Base-by-base conservation (phyloP, 2,113 vertebrate genomes). In the Fukomys damarensis region DNA sequence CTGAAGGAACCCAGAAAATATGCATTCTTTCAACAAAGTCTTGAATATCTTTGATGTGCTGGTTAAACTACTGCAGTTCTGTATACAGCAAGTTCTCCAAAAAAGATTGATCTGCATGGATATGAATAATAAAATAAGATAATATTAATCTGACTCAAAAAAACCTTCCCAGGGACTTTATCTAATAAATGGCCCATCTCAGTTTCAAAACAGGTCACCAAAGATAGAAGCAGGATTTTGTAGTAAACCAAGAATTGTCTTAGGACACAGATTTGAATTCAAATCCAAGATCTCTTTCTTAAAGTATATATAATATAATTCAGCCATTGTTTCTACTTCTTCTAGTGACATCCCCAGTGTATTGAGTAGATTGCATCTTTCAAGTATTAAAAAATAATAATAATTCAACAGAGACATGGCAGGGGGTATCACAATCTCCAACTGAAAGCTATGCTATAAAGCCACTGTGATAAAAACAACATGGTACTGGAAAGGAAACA, bases 21-120 rank as follows among this genome's bases (percentile, higher is more conserved):
- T 56, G 80, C 1, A 56, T 89, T 3, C 8, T 95, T 95, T 88
- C 13, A 56, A 66, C 9, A 91, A 82, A 87, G 86, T 87, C 52
- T 92, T 41, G 24, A 70, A 46, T 70, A 56, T 81, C 76, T 91
- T 95, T 91, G 80, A 74, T 80, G 41, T 86, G 35, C 49, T 81
- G 13, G 32, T 72, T 90, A 66, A 66, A 93, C 19, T 41, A 32
- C 20, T 81, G 6, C 0, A 88, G 19, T 88, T 95, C 16, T 70
- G 38, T 58, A 65, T 88, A 30, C n/a, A 84, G 32, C n/a, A 91
- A 32, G 77, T 70, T 84, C 59, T 92, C 59, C 38, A 65, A 87
- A 91, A 94, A 61, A 72, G n/a, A 16, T 24, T 86, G 61, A 20
- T 32, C 54, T 77, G 54, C 65, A 82, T 93, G 32, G 63, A 59